Base-by-base conservation (phyloP, 2,797 vertebrate species). In the Aeoliscus strigatus region DNA sequence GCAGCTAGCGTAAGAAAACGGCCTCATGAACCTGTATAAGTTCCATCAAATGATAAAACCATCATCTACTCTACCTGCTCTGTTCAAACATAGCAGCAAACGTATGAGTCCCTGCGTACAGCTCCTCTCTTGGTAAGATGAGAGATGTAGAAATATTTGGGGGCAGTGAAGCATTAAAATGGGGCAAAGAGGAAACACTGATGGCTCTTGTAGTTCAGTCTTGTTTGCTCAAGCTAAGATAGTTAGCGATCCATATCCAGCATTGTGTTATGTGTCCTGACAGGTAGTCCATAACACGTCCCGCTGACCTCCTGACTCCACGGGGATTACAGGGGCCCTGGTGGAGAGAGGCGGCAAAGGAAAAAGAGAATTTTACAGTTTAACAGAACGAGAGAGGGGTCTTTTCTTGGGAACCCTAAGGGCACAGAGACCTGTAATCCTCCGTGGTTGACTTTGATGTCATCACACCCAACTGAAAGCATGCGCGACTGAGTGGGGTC, bases 341-440 rank as follows among this genome's bases (percentile, higher is more conserved):
- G 8, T 27, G 32, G 27, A 63, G 55, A 39, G 62, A 53, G 59
- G 38, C 34, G 31, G 62, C 31, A 45, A 50, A 26, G 24, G 35
- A 42, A 31, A 29, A 35, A 14, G 44, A 51, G 24, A 17, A 53
- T 25, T 39, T 53, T 65, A 63, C 61, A 62, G 63, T 62, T 47
- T 33, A 56, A 38, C 38, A 13, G 59, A 15, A 50, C 50, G 56
- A 30, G 48, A 18, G 16, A 41, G 58, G 14, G 48, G 54, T 51
- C 34, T 26, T 44, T 44, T 32, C 60, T 51, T 58, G 59, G 51
- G 61, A 69, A 59, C 50, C 72, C 68, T 52, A 8, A 16, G 46
- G 73, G 52, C 68, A 52, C 42, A 77, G 52, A 39, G 65, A 80
- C 63, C 72, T 73, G 59, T 82, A 80, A 82, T 77, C 76, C 77